These are phyloP conservation scores for Conus betulinus DNA, from an alignment of 1,140 invertebrate species.

Conservation along the genomic window DNA sequence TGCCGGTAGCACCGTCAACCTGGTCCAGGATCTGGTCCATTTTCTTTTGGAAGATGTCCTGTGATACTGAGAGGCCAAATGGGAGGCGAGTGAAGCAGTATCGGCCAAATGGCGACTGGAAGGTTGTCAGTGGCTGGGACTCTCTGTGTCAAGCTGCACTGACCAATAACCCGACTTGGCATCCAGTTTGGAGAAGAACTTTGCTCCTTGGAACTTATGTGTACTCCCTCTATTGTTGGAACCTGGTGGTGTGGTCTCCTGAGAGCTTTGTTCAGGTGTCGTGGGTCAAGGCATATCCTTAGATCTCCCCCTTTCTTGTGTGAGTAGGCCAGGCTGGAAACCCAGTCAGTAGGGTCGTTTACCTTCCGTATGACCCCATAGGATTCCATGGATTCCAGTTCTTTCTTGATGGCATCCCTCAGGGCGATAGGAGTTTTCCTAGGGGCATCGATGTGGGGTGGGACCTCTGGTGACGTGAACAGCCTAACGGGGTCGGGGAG, in stretches of 20 bases:
- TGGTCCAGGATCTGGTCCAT: conserved; percentile 62
- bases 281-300: neutral
- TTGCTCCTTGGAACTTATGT: conserved; percentile 8
- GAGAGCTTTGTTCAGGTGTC: conserved; percentile 18
- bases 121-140: too few relatives aligned
- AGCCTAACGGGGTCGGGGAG: conserved; percentile 43
- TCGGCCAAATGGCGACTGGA: too few relatives aligned
- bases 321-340: conserved; percentile 41
- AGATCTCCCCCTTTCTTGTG: conserved; percentile 21
- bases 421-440: conserved; percentile 54
- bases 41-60: conserved; percentile 66
- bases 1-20: conserved; percentile 68
- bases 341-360: conserved; percentile 74
- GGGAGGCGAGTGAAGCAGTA: too few relatives aligned
- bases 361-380: conserved; percentile 42
- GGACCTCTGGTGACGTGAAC: conserved; percentile 38
- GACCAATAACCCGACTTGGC: neutral
- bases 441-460: conserved; percentile 46
- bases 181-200: conserved; percentile 14
- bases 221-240: conserved; percentile 24
- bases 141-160: too few relatives aligned
- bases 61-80: neutral
- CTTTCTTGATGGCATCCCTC: conserved; percentile 28
- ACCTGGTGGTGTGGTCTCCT: neutral
- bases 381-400: conserved; percentile 32